Evolutionary conservation across 2,888 invertebrate genomes (phyloP), one percentile per base, ranked within the genome.

Genomic region (Xanthia icteritia): DNA sequence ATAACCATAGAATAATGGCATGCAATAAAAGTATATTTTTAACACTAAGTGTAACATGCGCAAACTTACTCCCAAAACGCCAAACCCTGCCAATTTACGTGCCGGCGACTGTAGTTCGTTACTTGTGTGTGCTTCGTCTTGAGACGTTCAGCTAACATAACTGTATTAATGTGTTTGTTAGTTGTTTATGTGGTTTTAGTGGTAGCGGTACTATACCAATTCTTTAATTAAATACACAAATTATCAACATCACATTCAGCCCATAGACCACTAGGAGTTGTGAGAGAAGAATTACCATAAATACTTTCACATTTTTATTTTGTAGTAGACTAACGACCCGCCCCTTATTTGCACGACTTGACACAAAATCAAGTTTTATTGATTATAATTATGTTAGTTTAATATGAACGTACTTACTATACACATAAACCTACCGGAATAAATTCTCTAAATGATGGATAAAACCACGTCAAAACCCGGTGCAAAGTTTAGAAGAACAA

Each of bases 81-180:
- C n/a, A n/a, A n/a, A n/a, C n/a, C n/a, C n/a, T n/a, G n/a, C n/a
- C n/a, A n/a, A n/a, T n/a, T n/a, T n/a, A n/a, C n/a, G n/a, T n/a
- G n/a, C n/a, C n/a, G n/a, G n/a, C n/a, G n/a, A n/a, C n/a, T n/a
- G n/a, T 45, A 77, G 36, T 81, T 73, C 13, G 73, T 51, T 58
- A 70, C 69, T 36, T 65, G 65, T 65, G 45, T 79, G 77, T 54
- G 64, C 8, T 45, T 9, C 77, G 54, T 76, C 77, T 83, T 54
- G 63, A 77, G 76, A 71, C 73, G 76, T 77, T 74, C 74, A 73
- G 69, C 58, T 76, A 58, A 86, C 77, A 60, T 81, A 82, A 79
- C 72, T 78, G 65, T 81, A 75, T 88, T 84, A 84, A 83, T 86
- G 67, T 82, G 73, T 83, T 77, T 83, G 76, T 79, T 74, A 79